Conservation (phyloP, 2,113 vertebrate species). For the Zootoca vivipara region DNA sequence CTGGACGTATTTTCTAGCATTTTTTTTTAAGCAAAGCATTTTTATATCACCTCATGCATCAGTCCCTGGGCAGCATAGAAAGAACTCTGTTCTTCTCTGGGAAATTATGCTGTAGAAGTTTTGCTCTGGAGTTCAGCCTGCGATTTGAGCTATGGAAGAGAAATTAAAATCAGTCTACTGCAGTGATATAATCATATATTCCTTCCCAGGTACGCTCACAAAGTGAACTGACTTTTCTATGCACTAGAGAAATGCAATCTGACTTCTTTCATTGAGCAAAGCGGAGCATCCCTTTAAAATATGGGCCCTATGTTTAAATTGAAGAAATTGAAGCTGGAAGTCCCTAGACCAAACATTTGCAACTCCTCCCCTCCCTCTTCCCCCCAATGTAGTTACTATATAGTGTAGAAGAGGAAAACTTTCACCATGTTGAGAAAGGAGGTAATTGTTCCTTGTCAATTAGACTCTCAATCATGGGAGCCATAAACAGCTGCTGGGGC, state of each 20-base stretch:
- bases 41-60: no score
- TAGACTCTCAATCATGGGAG: conserved; percentile 42
- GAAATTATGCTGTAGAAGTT: no score
- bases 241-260: background rate
- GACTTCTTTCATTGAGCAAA: no score
- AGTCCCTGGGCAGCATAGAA: no score
- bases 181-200: no score
- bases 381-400: background rate
- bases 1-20: no score
- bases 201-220: background rate
- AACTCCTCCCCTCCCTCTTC: background rate
- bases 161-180: background rate
- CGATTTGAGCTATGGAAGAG: background rate
- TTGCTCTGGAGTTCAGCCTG: background rate
- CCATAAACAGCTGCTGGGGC: conserved; percentile 54
- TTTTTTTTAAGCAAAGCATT: no score
- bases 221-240: background rate
- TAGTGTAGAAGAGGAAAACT: conserved; percentile 6
- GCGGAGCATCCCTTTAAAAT: no score
- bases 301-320: background rate
- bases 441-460: conserved; percentile 54
- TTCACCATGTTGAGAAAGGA: conserved; percentile 28
- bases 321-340: background rate
- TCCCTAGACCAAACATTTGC: background rate
- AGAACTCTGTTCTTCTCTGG: no score